phyloP scores from a whole-genome alignment of 2,113 vertebrate genomes.

The Smithornis capensis region DNA sequence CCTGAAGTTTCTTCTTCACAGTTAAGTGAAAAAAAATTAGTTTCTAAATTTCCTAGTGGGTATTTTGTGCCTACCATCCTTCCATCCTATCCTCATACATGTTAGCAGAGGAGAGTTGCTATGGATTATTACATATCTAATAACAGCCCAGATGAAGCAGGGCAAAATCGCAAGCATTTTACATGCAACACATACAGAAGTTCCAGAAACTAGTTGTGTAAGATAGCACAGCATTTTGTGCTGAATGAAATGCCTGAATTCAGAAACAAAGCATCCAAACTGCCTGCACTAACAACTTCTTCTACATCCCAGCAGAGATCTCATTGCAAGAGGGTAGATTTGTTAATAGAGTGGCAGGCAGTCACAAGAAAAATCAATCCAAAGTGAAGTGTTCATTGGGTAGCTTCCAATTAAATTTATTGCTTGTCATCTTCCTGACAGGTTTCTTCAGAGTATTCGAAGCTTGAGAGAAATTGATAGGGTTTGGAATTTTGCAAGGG shows the following conservation, averaged over 20 bases:
- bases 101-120: neutral
- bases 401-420: neutral
- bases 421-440: neutral
- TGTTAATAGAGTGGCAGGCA: neutral
- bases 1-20: neutral
- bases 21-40: neutral
- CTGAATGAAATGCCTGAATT: neutral
- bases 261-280: neutral
- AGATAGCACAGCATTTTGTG: neutral
- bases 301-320: neutral
- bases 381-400: neutral
- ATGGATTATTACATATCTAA: neutral
- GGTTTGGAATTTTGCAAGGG: neutral
- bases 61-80: neutral
- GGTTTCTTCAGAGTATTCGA: neutral
- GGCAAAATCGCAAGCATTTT: neutral
- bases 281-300: neutral
- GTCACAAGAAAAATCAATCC: neutral
- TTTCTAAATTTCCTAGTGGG: neutral
- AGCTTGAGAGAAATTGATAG: neutral
- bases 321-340: neutral
- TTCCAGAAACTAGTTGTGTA: neutral
- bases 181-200: fast-evolving
- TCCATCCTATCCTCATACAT: neutral
- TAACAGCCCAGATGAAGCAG: neutral